These are phyloP conservation scores for Campylorhamphus procurvoides DNA, from an alignment of 2,113 vertebrate genomes.

Conservation along the genomic window DNA sequence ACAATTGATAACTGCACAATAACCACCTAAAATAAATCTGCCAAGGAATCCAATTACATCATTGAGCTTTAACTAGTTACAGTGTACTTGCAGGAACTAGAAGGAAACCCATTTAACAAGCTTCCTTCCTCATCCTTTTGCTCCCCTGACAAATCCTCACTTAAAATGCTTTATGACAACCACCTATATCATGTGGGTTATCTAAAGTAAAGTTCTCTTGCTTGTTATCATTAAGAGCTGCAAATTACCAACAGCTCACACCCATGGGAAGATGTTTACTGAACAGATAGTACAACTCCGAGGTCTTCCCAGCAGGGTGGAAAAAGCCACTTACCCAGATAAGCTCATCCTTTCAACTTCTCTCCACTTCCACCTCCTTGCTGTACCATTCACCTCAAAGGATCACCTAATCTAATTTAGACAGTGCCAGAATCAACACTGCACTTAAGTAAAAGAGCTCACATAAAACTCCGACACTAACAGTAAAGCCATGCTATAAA, in stretches of 20 bases:
- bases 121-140: conserved; percentile 7
- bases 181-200: neutral
- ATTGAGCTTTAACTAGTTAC: neutral
- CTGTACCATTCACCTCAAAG: neutral
- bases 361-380: neutral
- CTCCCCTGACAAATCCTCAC: neutral
- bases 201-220: neutral
- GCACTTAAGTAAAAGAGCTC: neutral
- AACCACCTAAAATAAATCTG: conserved; percentile 26
- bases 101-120: neutral
- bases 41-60: neutral
- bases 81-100: neutral
- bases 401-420: neutral
- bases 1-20: neutral
- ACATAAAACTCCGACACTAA: neutral
- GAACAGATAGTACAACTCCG: neutral
- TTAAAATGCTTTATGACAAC: neutral
- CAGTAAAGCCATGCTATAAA: neutral
- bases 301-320: neutral
- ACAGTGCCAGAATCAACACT: neutral
- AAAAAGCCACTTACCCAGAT: conserved; percentile 28
- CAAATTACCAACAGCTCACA: neutral
- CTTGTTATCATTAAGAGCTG: neutral
- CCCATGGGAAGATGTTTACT: neutral
- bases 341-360: conserved; percentile 22